phyloP scores from a whole-genome alignment of 2,888 invertebrate species.

The Erpobdella octoculata region DNA sequence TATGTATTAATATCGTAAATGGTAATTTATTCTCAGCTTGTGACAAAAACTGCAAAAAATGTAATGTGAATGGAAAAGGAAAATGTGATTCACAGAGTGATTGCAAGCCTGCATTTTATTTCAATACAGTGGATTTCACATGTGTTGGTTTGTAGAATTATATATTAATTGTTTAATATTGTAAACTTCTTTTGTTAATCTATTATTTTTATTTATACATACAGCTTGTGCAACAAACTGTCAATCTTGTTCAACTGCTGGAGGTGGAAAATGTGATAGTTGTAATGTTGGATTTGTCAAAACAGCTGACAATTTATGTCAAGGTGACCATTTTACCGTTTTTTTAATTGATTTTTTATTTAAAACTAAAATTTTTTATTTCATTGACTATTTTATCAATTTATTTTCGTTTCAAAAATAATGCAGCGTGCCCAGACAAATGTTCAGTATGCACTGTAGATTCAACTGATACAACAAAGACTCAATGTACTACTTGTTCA shows the following conservation, averaged over 20 bases:
- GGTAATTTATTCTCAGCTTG: too few species aligned
- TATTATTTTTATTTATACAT: too few species aligned
- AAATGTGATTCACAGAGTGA: constrained; percentile 25
- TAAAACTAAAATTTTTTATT: neutral
- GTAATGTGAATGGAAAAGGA: constrained; percentile 12
- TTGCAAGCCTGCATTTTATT: constrained; percentile 24
- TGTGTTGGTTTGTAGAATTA: constrained; percentile 27
- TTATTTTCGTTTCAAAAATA: neutral
- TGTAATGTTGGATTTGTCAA: constrained; percentile 20
- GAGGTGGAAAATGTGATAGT: constrained; percentile 30
- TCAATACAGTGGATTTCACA: constrained; percentile 15
- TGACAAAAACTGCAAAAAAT: constrained; percentile 25
- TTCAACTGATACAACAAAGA: constrained; percentile 5
- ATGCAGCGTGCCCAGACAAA: constrained; percentile 13
- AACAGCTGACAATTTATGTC: neutral
- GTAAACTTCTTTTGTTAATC: too few species aligned
- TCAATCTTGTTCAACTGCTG: constrained; percentile 16
- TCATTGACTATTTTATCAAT: neutral
- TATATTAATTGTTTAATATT: too few species aligned
- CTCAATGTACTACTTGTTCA: neutral
- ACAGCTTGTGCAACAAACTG: constrained; percentile 31
- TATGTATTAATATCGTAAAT: too few species aligned
- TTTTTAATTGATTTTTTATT: neutral
- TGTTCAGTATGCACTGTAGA: constrained; percentile 12
- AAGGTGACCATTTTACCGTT: neutral